Evolutionary conservation across 1,140 invertebrate species (phyloP), one percentile per base, ranked within the genome.

Genomic region (Colletes latitarsis): DNA sequence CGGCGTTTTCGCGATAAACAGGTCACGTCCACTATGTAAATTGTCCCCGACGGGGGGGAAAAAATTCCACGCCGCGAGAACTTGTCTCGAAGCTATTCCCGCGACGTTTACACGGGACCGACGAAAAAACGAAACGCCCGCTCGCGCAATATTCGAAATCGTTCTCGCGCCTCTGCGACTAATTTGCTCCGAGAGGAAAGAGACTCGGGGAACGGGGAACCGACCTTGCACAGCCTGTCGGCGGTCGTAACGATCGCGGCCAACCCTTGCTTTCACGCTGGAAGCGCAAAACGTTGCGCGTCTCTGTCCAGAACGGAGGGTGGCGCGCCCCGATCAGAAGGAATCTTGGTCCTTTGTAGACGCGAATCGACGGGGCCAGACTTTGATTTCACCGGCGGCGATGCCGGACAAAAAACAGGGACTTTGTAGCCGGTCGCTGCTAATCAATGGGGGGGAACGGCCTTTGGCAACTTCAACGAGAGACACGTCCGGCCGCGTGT

Each of bases 371-470:
- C 60, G 55, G 4, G 53, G n/a, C 53, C 43, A 17, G 60, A 73
- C 69, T 79, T 79, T 79, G 77, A 73, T 79, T 79, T 57, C 49
- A 15, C 17, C 17, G 15, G 15, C 6, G 52, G 41, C 62, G 21
- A 64, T 30, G 30, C n/a, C 4, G 57, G 15, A 49, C 21, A 62
- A 77, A 79, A 79, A 73, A 49, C 21, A 4, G 14, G 60, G 70
- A 73, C 77, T 72, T 79, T 79, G 77, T 79, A 79, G 60, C 19
- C 58, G 3, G 77, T 73, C 70, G 53, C 39, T 21, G 77, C 30
- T 79, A 74, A 80, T 80, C 71, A 80, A 80, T 75, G 72, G 78
- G 57, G 12, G 46, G 30, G 30, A 30, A 19, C 4, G 62, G 71
- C 46, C 63, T 75, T 80, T 80, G 78, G 43, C 57, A 17, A 55